Evolutionary conservation across 1,140 invertebrate genomes (phyloP).

Genomic region (Coboldia fuscipes): DNA sequence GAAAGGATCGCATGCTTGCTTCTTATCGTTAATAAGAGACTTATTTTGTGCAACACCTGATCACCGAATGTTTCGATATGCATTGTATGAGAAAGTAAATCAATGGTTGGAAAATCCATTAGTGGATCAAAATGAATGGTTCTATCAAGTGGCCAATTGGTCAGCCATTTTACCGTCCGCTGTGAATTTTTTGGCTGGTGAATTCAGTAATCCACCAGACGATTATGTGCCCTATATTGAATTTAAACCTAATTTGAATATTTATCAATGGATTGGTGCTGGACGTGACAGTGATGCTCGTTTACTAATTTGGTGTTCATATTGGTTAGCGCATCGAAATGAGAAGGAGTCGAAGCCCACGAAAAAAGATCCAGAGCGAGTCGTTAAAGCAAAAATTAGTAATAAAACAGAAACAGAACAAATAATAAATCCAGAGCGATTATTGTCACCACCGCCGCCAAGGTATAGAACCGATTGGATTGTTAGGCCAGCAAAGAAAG

Average conservation of each 20-base stretch:
- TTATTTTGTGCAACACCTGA: slow-evolving; percentile 63
- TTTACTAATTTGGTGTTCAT: slow-evolving; percentile 45
- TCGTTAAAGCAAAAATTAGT: too few relatives aligned
- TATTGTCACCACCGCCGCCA: slow-evolving; percentile 29
- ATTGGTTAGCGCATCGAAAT: slow-evolving; percentile 45
- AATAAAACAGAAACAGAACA: too few relatives aligned
- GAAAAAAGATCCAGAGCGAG: too few relatives aligned
- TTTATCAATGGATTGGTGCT: slow-evolving; percentile 91
- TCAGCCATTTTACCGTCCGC: slow-evolving; percentile 54
- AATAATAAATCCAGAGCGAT: background rate
- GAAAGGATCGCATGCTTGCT: slow-evolving; percentile 59
- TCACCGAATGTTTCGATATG: slow-evolving; percentile 48
- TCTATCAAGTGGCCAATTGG: slow-evolving; percentile 47
- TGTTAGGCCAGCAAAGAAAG: slow-evolving; percentile 49
- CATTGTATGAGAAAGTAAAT: slow-evolving; percentile 51
- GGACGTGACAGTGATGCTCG: slow-evolving; percentile 73
- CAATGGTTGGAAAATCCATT: slow-evolving; percentile 65
- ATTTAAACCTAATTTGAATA: slow-evolving; percentile 46
- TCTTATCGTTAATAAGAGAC: slow-evolving; percentile 61
- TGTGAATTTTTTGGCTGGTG: slow-evolving; percentile 70
- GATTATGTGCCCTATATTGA: slow-evolving; percentile 88
- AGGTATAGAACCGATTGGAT: slow-evolving; percentile 53
- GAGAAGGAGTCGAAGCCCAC: slow-evolving; percentile 17
- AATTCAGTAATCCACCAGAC: slow-evolving; percentile 56
- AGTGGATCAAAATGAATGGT: slow-evolving; percentile 67